Evolutionary conservation across 2,888 invertebrate genomes (phyloP), one percentile per base, ranked within the genome.

Genomic region (Notodonta ziczac): DNA sequence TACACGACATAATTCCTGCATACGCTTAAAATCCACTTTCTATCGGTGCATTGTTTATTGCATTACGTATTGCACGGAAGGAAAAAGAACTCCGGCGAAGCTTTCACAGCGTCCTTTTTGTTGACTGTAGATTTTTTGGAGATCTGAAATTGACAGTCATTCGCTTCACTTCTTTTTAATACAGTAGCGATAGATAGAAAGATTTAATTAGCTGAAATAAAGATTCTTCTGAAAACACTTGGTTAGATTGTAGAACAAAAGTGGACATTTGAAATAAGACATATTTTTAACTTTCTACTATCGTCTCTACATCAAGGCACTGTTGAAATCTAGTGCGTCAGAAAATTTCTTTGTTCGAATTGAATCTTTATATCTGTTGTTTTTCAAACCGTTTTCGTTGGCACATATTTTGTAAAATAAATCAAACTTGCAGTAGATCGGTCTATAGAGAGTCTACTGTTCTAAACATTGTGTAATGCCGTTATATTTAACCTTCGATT

Each of bases 401-500:
- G 16, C 32, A 9, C 60, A 61, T 4, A 61, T 65, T 58, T 60
- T 60, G 16, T 40, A 32, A 73, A 66, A 61, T 58, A 56, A 62
- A 57, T 52, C 50, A 16, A 46, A 46, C 16, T 50, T 9, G 16
- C 50, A 1, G 53, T 52, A 60, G 62, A 62, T 73, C 66, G 40
- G 55, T 67, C 63, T 66, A 56, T 54, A 60, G 60, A 63, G 61
- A 65, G 59, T 54, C 58, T 56, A 62, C 66, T 66, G 61, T 59
- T 66, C 67, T 72, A 77, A 76, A 79, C 76, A 74, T 70, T 71
- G 73, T 75, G 81, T 77, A 84, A 84, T 79, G 73, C 64, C 67
- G 82, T 79, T 86, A 86, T 82, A 86, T 87, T 85, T 87, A 90
- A 87, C 84, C 86, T 87, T 90, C 90, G 88, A 90, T 92, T 89